A percentile compares a stretch with the other conserved stretches of the same genome.
phyloP scores from a whole-genome alignment of 2,113 vertebrate genomes.

The Tylochromis polylepis region DNA sequence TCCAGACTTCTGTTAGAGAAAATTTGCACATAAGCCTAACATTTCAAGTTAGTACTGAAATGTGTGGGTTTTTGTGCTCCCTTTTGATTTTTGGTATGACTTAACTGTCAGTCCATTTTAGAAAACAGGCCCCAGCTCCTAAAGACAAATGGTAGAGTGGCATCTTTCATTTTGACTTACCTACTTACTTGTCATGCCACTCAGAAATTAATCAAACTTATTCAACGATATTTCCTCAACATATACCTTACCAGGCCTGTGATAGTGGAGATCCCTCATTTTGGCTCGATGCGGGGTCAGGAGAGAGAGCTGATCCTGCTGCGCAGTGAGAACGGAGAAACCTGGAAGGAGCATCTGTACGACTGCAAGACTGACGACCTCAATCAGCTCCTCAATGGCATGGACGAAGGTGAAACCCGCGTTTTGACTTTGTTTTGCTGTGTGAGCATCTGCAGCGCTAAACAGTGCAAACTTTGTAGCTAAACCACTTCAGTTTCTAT shows the following conservation, averaged over 20 bases:
- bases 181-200: not conserved
- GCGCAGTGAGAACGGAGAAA: conserved; percentile 94
- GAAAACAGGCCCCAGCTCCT: not conserved
- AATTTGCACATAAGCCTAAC: not conserved
- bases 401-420: conserved; percentile 85
- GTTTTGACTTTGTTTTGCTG: fast-evolving
- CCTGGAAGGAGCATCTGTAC: conserved; percentile 95
- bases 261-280: conserved; percentile 98
- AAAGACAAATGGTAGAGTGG: not conserved
- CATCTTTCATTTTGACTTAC: not conserved
- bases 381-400: conserved; percentile 89
- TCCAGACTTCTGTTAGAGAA: not conserved
- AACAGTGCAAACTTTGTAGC: too few relatives aligned
- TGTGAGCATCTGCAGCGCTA: not conserved
- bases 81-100: not conserved
- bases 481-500: not conserved
- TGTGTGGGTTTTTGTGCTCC: not conserved
- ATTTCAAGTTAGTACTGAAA: not conserved
- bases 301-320: conserved; percentile 94
- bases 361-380: conserved; percentile 88
- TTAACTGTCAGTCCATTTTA: fast-evolving
- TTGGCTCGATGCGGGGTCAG: conserved; percentile 93
- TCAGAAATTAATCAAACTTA: not conserved
- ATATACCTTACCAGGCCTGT: conserved; percentile 83
- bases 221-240: conserved; percentile 1